phyloP scores from a whole-genome alignment of 1,140 invertebrate species.

The Hylaeus volcanicus region DNA sequence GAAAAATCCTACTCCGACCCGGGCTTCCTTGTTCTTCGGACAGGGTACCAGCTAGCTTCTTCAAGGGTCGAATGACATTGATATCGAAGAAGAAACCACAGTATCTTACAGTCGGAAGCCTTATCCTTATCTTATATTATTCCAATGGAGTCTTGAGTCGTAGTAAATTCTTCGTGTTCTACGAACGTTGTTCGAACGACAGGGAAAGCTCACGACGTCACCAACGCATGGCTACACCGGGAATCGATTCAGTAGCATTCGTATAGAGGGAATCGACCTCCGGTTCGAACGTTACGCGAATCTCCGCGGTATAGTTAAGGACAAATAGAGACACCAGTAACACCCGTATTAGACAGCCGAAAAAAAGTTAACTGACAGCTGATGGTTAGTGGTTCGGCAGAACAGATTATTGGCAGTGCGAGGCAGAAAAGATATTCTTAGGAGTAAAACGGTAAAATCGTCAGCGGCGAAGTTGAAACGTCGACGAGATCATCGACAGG shows the following conservation, averaged over 20 bases:
- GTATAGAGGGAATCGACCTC: constrained; percentile 56
- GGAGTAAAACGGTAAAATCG: constrained; percentile 45
- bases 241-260: constrained; percentile 25
- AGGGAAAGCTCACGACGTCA: constrained; percentile 59
- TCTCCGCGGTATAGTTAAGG: constrained; percentile 51
- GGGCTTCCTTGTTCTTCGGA: no score
- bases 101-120: no score
- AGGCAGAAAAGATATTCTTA: constrained; percentile 67
- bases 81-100: no score
- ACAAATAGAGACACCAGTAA: constrained; percentile 53
- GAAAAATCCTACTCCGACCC: not conserved
- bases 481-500: constrained; percentile 11
- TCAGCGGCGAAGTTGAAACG: constrained; percentile 55
- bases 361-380: constrained; percentile 66
- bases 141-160: not conserved
- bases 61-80: no score
- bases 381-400: constrained; percentile 72
- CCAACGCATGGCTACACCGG: constrained; percentile 53
- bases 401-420: constrained; percentile 76
- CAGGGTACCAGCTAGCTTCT: no score
- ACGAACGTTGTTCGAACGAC: not conserved
- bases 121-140: no score
- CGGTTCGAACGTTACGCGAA: constrained; percentile 37
- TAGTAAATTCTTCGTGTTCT: not conserved
- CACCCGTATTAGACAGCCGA: constrained; percentile 60